Percentiles rank a stretch among this genome's conserved stretches.
phyloP scores from a whole-genome alignment of 2,888 invertebrate genomes.

The Epinotia nisella region DNA sequence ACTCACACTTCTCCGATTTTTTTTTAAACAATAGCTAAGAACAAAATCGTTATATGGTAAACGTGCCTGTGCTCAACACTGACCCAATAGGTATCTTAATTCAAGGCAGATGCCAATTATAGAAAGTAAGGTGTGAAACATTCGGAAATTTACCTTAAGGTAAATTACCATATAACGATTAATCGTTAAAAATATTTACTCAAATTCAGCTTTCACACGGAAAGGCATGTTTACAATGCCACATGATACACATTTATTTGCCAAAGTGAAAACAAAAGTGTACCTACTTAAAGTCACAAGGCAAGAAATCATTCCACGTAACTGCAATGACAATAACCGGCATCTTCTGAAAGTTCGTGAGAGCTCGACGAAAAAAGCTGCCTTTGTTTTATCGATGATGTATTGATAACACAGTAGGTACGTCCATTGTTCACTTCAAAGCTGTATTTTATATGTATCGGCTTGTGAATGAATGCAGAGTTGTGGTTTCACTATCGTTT shows the following conservation, averaged over 20 bases:
- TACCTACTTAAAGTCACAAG: constrained; percentile 41
- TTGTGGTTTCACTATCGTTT: constrained; percentile 37
- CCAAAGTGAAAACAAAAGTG: constrained; percentile 59
- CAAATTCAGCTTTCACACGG: no score
- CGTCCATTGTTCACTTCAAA: constrained; percentile 33
- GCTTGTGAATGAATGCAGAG: constrained; percentile 20
- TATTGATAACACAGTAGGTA: constrained; percentile 46
- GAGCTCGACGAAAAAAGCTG: constrained; percentile 57
- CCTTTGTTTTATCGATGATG: constrained; percentile 54
- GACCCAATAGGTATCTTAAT: no score
- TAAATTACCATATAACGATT: no score
- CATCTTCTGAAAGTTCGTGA: constrained; percentile 67
- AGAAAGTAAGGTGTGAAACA: no score
- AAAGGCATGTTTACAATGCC: background rate
- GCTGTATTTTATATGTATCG: constrained; percentile 27
- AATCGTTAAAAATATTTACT: no score
- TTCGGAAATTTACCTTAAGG: no score
- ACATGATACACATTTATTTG: constrained; percentile 27
- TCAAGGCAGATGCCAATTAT: no score
- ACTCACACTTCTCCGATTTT: no score
- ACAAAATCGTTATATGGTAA: no score
- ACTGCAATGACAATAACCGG: constrained; percentile 50
- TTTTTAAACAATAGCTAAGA: no score
- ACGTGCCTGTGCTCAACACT: no score
- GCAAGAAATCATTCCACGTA: constrained; percentile 57